phyloP scores from a whole-genome alignment of 2,888 invertebrate species.

The Conus canariensis region DNA sequence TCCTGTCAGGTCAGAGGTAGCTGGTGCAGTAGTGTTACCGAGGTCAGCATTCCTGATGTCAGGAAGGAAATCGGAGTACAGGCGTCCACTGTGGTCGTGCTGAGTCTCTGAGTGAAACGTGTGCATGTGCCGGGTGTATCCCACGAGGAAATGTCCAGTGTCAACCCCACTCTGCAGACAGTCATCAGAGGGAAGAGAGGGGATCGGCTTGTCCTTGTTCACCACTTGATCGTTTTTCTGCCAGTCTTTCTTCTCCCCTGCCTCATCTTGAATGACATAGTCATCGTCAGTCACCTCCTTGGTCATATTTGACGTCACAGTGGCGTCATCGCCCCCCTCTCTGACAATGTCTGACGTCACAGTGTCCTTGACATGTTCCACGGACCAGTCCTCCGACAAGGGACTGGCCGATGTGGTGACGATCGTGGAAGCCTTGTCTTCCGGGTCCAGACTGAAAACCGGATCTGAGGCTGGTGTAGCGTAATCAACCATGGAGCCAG shows the following conservation, averaged over 20 bases:
- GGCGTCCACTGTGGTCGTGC: neutral
- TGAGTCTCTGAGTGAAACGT: neutral
- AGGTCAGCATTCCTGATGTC: neutral
- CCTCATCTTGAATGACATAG: neutral
- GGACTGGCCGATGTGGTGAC: constrained; percentile 32
- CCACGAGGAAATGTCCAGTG: neutral
- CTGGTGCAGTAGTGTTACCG: neutral
- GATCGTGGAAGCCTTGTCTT: neutral
- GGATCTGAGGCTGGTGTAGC: neutral
- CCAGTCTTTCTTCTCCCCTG: neutral
- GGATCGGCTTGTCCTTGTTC: neutral
- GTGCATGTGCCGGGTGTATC: neutral
- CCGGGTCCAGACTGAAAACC: neutral
- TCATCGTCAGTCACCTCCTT: neutral
- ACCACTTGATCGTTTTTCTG: neutral
- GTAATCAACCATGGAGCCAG: neutral
- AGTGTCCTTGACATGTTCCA: neutral
- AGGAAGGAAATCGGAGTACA: neutral
- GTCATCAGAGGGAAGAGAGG: neutral
- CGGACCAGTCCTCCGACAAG: constrained; percentile 22
- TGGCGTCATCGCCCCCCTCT: no score
- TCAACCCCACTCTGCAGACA: neutral
- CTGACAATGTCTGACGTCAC: no score
- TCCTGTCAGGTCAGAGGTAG: neutral
- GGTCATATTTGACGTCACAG: no score